phyloP scores from a whole-genome alignment of 2,888 invertebrate genomes.

The Itoplectis maculator region DNA sequence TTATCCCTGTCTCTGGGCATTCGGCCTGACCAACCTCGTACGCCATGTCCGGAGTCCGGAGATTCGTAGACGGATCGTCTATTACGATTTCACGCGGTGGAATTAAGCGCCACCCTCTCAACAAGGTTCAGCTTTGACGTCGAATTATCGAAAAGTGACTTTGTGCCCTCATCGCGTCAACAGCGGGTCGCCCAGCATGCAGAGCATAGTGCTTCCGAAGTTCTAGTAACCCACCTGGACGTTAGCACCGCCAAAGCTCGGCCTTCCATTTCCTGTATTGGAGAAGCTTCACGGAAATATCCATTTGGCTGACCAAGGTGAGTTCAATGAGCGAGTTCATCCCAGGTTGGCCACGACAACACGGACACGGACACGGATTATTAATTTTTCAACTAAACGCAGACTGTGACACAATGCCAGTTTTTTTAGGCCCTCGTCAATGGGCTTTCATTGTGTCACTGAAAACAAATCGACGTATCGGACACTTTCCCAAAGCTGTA shows the following conservation, averaged over 20 bases:
- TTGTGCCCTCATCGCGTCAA: not conserved
- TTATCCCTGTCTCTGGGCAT: conserved; percentile 27
- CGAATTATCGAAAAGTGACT: conserved; percentile 20
- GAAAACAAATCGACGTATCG: not conserved
- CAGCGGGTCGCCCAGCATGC: not conserved
- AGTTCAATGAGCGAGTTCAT: not conserved
- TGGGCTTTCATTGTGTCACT: not conserved
- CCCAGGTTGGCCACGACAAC: not conserved
- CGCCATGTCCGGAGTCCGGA: conserved; percentile 39
- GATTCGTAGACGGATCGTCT: conserved; percentile 31
- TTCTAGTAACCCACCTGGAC: not conserved
- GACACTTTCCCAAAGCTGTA: not conserved
- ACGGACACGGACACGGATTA: no score
- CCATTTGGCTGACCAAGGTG: conserved; percentile 1
- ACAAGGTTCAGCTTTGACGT: not conserved
- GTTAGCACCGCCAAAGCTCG: conserved; percentile 11
- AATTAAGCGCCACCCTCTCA: conserved; percentile 3
- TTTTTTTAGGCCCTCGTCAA: not conserved
- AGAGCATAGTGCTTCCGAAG: not conserved
- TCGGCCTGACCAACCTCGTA: conserved; percentile 27
- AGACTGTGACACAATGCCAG: no score
- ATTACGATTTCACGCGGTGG: conserved; percentile 28
- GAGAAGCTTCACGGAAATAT: conserved; percentile 32
- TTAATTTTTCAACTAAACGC: not conserved
- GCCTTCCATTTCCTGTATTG: conserved; percentile 31